Percentiles rank a stretch among this genome's conserved stretches.
phyloP scores from a whole-genome alignment of 2,113 vertebrate species.

The Catagonus wagneri region DNA sequence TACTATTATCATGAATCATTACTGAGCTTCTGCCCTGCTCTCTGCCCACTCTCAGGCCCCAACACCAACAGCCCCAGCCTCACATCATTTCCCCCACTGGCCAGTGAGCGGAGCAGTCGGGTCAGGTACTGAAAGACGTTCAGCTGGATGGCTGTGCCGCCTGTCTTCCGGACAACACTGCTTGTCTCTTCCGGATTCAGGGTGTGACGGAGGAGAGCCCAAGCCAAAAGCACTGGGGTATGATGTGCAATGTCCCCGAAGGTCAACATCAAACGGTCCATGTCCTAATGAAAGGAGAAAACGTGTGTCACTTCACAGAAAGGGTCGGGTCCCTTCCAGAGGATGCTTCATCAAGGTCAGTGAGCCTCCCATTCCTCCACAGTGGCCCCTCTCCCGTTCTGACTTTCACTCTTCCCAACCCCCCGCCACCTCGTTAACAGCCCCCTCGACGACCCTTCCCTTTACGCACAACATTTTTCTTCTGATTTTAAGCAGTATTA shows the following conservation, averaged over 20 bases:
- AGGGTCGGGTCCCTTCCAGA: not conserved
- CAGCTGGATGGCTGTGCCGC: slow-evolving; percentile 95
- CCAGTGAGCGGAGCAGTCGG: slow-evolving; percentile 92
- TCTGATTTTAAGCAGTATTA: not conserved
- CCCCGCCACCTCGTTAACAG: not conserved
- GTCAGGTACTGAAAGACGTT: slow-evolving; percentile 96
- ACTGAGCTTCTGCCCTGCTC: not conserved
- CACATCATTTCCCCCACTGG: slow-evolving; percentile 95
- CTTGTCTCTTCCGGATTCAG: slow-evolving; percentile 92
- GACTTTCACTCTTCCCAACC: not conserved
- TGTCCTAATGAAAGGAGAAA: slow-evolving; percentile 88
- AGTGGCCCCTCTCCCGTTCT: not conserved
- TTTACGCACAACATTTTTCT: not conserved
- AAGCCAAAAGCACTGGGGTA: slow-evolving; percentile 94
- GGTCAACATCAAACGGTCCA: slow-evolving; percentile 94
- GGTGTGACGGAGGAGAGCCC: slow-evolving; percentile 97
- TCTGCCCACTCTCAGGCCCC: not conserved
- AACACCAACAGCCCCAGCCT: slow-evolving; percentile 69
- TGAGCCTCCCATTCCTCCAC: not conserved
- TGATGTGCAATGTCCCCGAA: slow-evolving; percentile 96
- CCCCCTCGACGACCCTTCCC: not conserved
- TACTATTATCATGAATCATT: not conserved
- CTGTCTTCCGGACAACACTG: slow-evolving; percentile 91
- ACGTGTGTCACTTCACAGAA: not conserved
- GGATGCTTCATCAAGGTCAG: not conserved